Base-by-base conservation (phyloP, 2,888 invertebrate species). In the Melipona bicolor region DNA sequence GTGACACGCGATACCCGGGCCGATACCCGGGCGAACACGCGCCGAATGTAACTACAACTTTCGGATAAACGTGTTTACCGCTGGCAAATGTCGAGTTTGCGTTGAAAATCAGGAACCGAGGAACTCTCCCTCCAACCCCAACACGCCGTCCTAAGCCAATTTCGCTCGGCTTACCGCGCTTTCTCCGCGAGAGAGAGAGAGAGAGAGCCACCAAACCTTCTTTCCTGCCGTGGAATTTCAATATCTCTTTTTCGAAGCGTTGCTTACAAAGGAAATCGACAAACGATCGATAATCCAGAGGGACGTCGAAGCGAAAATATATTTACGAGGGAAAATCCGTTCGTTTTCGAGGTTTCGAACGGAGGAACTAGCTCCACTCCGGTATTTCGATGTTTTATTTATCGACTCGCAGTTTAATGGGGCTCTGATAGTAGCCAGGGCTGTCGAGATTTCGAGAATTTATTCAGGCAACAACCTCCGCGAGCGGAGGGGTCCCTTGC, bases 11-110 rank as follows among this genome's bases (percentile, higher is more conserved):
- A 80, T 69, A 79, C n/a, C n/a, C 43, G 43, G n/a, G 19, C 54
- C 49, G 50, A 77, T 62, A 69, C 36, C 32, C 24, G 52, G 24
- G 50, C 43, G n/a, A 56, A 43, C 65, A 71, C 67, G 19, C 80
- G 65, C 27, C 70, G 36, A 77, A 49, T 24, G 50, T 21, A n/a
- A 59, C 76, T 68, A 56, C 50, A 59, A 82, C 65, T 70, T 79
- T 79, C 61, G 62, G 56, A 62, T 69, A 50, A 81, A 54, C 68
- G 36, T 56, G 79, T 74, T 69, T 69, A 74, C 68, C 17, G n/a
- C 0, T n/a, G 50, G 68, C 3, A 49, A 54, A 65, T 56, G 62
- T 19, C 24, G 17, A 52, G 36, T 74, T 69, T 43, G 56, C 73
- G 79, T 56, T 50, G 72, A 32, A 69, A 68, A 62, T 19, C 52